A percentile compares a stretch with the other conserved stretches of the same genome.
These are phyloP conservation scores for Xestoiulus laeticollis DNA, from an alignment of 2,888 invertebrate genomes.

Conservation along the genomic window DNA sequence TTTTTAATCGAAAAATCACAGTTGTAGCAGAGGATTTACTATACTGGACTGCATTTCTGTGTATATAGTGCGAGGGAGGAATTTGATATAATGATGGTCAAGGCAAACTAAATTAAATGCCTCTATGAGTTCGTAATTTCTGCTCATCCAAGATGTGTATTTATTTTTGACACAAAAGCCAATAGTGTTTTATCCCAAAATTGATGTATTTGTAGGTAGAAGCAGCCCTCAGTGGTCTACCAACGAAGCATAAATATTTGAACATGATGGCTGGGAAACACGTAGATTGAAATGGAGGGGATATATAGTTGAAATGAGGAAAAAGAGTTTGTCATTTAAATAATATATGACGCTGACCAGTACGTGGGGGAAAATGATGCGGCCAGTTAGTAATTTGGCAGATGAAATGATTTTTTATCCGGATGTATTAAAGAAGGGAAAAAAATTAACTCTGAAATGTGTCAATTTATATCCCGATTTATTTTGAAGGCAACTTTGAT, in stretches of 20 bases:
- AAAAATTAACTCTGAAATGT: conserved; percentile 37
- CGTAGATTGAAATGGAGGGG: conserved; percentile 32
- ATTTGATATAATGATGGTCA: conserved; percentile 35
- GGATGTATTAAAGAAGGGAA: conserved; percentile 34
- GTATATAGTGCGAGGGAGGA: neutral
- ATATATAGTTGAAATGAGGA: conserved; percentile 19
- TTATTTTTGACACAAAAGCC: conserved; percentile 16
- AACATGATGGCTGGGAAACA: neutral
- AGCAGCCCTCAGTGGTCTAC: conserved; percentile 2
- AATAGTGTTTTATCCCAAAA: neutral
- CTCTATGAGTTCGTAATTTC: neutral
- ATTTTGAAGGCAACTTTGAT: conserved; percentile 1
- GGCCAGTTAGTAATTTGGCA: conserved; percentile 45
- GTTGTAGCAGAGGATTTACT: neutral
- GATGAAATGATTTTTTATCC: conserved; percentile 42
- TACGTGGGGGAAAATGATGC: neutral
- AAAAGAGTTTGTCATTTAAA: conserved; percentile 42
- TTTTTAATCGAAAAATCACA: neutral
- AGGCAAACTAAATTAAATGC: conserved; percentile 13
- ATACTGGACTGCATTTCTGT: neutral
- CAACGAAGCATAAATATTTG: conserved; percentile 8
- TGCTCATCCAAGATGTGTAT: neutral
- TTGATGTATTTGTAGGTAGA: conserved; percentile 8
- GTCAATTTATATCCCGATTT: neutral
- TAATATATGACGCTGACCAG: conserved; percentile 42